These are phyloP conservation scores for Macaria notata DNA, from an alignment of 2,888 invertebrate species.

Conservation along the genomic window DNA sequence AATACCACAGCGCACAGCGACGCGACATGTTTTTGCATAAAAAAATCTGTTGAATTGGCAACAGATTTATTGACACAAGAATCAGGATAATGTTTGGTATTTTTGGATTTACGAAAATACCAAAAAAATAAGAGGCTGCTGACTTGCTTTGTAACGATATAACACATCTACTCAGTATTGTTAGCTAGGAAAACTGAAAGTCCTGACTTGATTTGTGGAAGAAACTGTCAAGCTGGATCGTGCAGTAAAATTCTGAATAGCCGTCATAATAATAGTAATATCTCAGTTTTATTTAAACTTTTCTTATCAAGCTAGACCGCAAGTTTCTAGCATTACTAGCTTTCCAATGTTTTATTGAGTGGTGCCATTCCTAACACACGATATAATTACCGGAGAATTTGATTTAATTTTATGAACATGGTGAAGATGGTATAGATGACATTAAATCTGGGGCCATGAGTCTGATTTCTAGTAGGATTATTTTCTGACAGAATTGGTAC, in stretches of 20 bases:
- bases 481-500: too few species aligned
- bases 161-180: too few species aligned
- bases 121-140: background rate
- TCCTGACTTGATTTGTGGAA: too few species aligned
- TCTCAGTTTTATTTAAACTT: constrained; percentile 13
- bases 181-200: too few species aligned
- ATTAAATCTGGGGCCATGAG: too few species aligned
- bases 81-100: constrained; percentile 2
- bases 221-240: too few species aligned
- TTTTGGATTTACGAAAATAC: background rate
- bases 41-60: background rate
- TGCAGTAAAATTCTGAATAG: background rate
- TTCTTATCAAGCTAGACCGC: constrained; percentile 23
- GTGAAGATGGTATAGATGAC: too few species aligned
- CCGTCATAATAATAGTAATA: constrained; percentile 1
- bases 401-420: too few species aligned
- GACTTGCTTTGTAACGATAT: too few species aligned
- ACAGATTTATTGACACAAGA: background rate
- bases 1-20: background rate
- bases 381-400: too few species aligned
- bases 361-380: background rate
- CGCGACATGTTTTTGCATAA: background rate
- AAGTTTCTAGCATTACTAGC: constrained; percentile 29
- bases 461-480: too few species aligned
- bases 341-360: constrained; percentile 26